phyloP scores from a whole-genome alignment of 2,113 vertebrate genomes.

The Larimichthys crocea region DNA sequence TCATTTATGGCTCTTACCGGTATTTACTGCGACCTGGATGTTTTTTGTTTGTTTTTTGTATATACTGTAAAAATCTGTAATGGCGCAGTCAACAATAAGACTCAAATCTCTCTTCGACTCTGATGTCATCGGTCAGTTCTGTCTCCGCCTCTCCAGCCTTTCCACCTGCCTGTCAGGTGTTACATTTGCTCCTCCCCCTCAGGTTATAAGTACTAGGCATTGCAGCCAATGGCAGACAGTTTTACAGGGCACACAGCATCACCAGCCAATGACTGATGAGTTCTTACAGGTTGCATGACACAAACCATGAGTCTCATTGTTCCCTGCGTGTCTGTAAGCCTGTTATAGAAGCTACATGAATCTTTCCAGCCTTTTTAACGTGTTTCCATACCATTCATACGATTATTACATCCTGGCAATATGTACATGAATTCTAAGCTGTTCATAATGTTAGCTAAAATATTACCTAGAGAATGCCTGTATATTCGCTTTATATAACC shows the following conservation, averaged over 20 bases:
- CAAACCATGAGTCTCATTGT: slow-evolving; percentile 49
- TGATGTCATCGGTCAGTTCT: slow-evolving; percentile 34
- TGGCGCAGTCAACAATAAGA: neutral
- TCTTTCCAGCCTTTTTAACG: slow-evolving; percentile 40
- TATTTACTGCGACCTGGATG: slow-evolving; percentile 1
- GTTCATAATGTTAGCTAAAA: slow-evolving; percentile 79
- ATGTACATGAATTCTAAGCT: slow-evolving; percentile 74
- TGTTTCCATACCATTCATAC: slow-evolving; percentile 45
- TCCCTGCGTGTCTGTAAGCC: slow-evolving; percentile 48
- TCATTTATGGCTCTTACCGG: neutral
- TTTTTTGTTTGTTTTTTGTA: slow-evolving; percentile 17
- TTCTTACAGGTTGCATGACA: slow-evolving; percentile 35
- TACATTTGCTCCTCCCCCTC: slow-evolving; percentile 58
- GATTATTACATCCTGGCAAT: slow-evolving; percentile 70
- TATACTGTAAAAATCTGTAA: neutral
- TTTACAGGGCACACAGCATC: slow-evolving; percentile 56
- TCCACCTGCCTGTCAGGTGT: slow-evolving; percentile 38
- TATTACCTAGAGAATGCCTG: slow-evolving; percentile 77
- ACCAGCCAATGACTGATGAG: slow-evolving; percentile 69
- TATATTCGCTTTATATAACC: slow-evolving; percentile 76
- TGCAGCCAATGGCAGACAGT: slow-evolving; percentile 48
- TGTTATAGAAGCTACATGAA: neutral
- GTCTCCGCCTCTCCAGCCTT: slow-evolving; percentile 50
- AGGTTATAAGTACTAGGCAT: slow-evolving; percentile 53
- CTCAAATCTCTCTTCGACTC: slow-evolving; percentile 21